A percentile compares a stretch with the other conserved stretches of the same genome.
Evolutionary conservation across 2,797 vertebrate species (phyloP).

Genomic region (Falco novaeseelandiae): DNA sequence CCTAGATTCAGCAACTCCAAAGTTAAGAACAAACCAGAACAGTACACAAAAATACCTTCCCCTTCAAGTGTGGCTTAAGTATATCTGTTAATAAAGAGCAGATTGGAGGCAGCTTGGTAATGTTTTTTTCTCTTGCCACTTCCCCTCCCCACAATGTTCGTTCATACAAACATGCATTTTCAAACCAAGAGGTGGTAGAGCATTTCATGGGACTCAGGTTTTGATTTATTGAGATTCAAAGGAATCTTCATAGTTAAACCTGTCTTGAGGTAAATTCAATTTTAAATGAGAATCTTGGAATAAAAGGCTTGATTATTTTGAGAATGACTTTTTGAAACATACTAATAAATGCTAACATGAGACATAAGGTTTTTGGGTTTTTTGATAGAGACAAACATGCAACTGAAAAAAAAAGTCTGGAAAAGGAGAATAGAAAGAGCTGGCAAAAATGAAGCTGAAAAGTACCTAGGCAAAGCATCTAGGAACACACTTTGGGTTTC

Average conservation of each 20-base stretch:
- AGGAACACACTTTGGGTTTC: background rate
- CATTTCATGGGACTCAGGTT: background rate
- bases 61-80: background rate
- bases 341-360: background rate
- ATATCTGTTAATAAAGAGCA: background rate
- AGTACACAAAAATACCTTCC: background rate
- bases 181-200: background rate
- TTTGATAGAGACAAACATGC: background rate
- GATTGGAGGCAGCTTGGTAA: background rate
- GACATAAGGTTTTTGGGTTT: background rate
- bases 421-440: background rate
- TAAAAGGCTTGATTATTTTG: background rate
- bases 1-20: background rate
- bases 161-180: background rate
- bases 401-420: background rate
- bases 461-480: background rate
- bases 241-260: background rate
- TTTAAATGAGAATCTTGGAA: background rate
- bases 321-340: background rate
- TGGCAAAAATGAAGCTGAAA: background rate
- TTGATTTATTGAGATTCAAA: background rate
- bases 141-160: rapidly evolving
- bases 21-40: background rate
- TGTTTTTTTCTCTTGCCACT: background rate
- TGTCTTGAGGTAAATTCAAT: background rate